Evolutionary conservation across 2,113 vertebrate species (phyloP), one percentile per base, ranked within the genome.

Genomic region (Vimba vimba): DNA sequence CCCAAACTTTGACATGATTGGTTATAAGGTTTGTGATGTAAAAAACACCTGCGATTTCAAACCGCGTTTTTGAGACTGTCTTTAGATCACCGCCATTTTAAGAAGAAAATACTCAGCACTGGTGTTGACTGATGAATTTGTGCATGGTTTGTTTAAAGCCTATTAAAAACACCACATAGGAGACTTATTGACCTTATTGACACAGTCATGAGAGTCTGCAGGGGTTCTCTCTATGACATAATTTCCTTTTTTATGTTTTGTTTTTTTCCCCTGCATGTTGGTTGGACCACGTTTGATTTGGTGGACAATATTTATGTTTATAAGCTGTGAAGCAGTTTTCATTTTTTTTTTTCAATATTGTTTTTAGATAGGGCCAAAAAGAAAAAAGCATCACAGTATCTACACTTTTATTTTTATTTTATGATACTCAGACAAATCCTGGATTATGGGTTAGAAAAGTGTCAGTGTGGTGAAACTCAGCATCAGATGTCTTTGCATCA

Each of bases 401-500:
- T 55, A 55, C 0, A 17, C 4, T 73, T 45, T 73, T 45, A n/a
- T 23, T n/a, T 73, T 45, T 39, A 71, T 68, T 73, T 43, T 43
- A 23, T 11, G 13, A 68, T 21, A 21, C 15, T 74, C 11, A 4
- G 13, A n/a, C 11, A 36, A 50, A 13, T 39, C 19, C 4, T 71
- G 68, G 62, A 36, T 30, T 45, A 74, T 50, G 74, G 57, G 12
- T 62, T 33, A 77, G 68, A 17, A 43, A 27, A 33, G 21, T 74
- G 66, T 74, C 55, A 64, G 12, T 50, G 64, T 52, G 19, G 23
- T 75, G 27, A 64, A 68, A 23, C 17, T 71, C n/a, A 76, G 80
- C 76, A 83, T 86, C 73, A 81, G 64, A 86, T 62, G 52, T 19
- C 11, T 36, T 68, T 62, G 85, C 84, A 86, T 84, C 69, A 30